These are phyloP conservation scores for Rhamnusium bicolor DNA, from an alignment of 2,888 invertebrate species.

Conservation along the genomic window DNA sequence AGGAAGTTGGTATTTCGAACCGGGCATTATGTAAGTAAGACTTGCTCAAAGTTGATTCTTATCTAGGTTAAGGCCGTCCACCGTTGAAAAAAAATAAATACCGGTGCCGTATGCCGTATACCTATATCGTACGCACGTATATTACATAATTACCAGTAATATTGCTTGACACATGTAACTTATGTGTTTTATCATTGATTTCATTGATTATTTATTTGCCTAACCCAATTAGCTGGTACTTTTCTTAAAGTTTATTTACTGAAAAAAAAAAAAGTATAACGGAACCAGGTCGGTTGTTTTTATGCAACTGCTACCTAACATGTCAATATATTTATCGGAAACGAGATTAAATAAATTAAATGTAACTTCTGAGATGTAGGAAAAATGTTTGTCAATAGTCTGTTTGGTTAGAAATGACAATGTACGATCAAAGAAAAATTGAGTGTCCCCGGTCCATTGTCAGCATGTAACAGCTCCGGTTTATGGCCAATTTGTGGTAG, in stretches of 20 bases:
- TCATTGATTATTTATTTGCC: conserved; percentile 45
- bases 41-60: conserved; percentile 62
- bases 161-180: conserved; percentile 32
- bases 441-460: too few species aligned
- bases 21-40: conserved; percentile 63
- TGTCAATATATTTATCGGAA: conserved; percentile 21
- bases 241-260: conserved; percentile 38
- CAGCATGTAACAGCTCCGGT: too few species aligned
- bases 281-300: conserved; percentile 38
- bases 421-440: too few species aligned
- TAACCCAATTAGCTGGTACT: conserved; percentile 46
- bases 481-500: too few species aligned
- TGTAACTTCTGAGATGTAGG: neutral
- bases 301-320: conserved; percentile 25
- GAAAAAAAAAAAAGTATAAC: conserved; percentile 29
- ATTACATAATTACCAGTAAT: conserved; percentile 33
- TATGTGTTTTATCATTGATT: conserved; percentile 38
- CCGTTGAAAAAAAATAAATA: conserved; percentile 47
- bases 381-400: neutral
- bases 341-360: neutral
- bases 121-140: conserved; percentile 25
- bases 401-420: too few species aligned
- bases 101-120: conserved; percentile 37
- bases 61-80: conserved; percentile 67
- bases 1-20: conserved; percentile 66